A percentile compares a stretch with the other conserved stretches of the same genome.
These are phyloP conservation scores for Toxotes chatareus DNA, from an alignment of 2,113 vertebrate genomes.

Conservation along the genomic window DNA sequence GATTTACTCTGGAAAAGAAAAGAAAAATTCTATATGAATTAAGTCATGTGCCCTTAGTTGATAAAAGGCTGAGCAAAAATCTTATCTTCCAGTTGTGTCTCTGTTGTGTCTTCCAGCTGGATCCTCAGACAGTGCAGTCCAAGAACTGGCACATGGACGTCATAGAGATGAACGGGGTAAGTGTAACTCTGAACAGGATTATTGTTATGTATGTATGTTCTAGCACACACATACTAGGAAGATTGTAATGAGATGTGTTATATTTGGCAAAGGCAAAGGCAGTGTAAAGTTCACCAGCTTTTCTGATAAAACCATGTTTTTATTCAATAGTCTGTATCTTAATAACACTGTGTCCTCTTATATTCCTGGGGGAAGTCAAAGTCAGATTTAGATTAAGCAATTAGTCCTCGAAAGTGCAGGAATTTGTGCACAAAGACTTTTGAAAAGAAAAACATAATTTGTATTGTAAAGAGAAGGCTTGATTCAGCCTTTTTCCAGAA, in stretches of 20 bases:
- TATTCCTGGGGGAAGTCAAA: not conserved
- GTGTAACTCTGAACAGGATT: not conserved
- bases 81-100: conserved; percentile 31
- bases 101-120: conserved; percentile 87
- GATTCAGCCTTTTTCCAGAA: no score
- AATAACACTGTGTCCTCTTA: not conserved
- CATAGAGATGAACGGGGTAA: conserved; percentile 99
- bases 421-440: not conserved
- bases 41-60: conserved; percentile 24
- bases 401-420: not conserved
- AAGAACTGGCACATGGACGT: conserved; percentile 99
- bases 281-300: not conserved
- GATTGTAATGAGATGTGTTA: not conserved
- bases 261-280: not conserved
- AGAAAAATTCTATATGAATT: not conserved
- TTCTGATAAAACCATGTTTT: not conserved
- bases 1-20: not conserved
- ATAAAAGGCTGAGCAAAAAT: not conserved
- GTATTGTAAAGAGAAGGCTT: not conserved
- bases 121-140: conserved; percentile 95
- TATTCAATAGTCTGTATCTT: not conserved
- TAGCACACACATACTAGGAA: not conserved
- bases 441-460: not conserved
- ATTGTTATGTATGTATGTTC: no score
- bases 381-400: not conserved